Evolutionary conservation across 1,140 invertebrate species (phyloP).

Genomic region (Protaetia brevitarsis): DNA sequence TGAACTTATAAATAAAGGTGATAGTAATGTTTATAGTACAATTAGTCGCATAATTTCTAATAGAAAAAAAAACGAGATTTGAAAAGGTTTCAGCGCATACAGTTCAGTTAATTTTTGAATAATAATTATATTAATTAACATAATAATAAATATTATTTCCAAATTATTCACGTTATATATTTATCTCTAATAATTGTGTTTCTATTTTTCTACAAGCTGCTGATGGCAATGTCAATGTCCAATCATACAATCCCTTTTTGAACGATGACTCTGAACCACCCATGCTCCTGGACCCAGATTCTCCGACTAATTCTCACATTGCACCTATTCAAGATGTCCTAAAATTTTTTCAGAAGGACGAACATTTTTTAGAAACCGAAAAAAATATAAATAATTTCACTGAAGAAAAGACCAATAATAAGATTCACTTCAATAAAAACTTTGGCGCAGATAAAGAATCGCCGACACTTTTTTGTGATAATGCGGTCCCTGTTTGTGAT

Average conservation of each 20-base stretch:
- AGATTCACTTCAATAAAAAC: conserved; percentile 16
- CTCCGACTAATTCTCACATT: conserved; percentile 27
- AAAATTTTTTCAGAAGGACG: conserved; percentile 42
- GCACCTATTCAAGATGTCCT: conserved; percentile 42
- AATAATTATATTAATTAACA: neutral
- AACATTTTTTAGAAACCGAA: conserved; percentile 23
- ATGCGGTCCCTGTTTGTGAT: neutral
- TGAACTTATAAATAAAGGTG: too few species aligned
- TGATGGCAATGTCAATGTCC: conserved; percentile 40
- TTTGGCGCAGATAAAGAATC: conserved; percentile 22
- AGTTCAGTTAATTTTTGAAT: neutral
- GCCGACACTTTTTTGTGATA: neutral
- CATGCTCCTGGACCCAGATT: conserved; percentile 42
- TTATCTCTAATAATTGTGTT: conserved; percentile 23
- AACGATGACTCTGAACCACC: conserved; percentile 51
- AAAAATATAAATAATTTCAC: conserved; percentile 19
- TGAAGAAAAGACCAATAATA: conserved; percentile 27
- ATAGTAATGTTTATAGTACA: too few species aligned
- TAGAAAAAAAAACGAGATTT: too few species aligned
- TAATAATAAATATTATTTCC: neutral
- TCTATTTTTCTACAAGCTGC: conserved; percentile 63
- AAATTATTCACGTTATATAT: conserved; percentile 25
- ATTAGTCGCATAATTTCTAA: too few species aligned
- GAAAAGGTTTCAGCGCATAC: too few species aligned
- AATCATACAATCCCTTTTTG: conserved; percentile 56